Evolutionary conservation across 2,888 invertebrate genomes (phyloP), one percentile per base, ranked within the genome.

Genomic region (Pasiphila rectangulata): DNA sequence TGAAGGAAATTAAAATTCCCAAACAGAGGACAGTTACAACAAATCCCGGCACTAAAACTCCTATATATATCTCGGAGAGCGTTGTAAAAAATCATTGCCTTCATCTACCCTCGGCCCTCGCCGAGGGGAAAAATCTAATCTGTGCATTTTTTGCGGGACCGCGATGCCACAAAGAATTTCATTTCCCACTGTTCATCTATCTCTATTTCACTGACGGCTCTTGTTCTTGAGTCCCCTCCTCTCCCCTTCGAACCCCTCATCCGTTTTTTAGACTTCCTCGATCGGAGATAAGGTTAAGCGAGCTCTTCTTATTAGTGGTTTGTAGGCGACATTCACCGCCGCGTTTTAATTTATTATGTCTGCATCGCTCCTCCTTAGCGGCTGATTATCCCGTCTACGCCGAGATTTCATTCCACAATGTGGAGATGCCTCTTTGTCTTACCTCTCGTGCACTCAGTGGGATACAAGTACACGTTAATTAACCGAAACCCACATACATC

Each of bases 161-260:
- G 87, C 87, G 86, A 87, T 84, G 85, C 89, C 89, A 89, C 89
- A 88, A 89, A 89, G 89, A 89, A 89, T 89, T 89, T 89, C 89
- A 89, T 89, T 89, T 89, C 89, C 89, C 86, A 87, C 87, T 89
- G 88, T 89, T 89, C 89, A 89, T 89, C 88, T 89, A 87, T 89
- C 89, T 89, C 88, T 87, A 87, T 88, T 88, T 85, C 87, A 87
- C 79, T 88, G 88, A 88, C 88, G 85, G 81, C 86, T 80, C 86
- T 86, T 87, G 88, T 89, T 89, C 88, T 88, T 88, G 77, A 71
- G 61, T 63, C 67, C 63, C 72, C 75, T 64, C 71, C 65, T 64
- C 63, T 54, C 64, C 63, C 64, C 65, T 66, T 58, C 66, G 54
- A 54, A 50, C 74, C 75, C 72, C 75, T 75, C 74, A 71, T 71